Conservation (phyloP, 2,888 invertebrate genomes). For the Lycophotia porphyrea region DNA sequence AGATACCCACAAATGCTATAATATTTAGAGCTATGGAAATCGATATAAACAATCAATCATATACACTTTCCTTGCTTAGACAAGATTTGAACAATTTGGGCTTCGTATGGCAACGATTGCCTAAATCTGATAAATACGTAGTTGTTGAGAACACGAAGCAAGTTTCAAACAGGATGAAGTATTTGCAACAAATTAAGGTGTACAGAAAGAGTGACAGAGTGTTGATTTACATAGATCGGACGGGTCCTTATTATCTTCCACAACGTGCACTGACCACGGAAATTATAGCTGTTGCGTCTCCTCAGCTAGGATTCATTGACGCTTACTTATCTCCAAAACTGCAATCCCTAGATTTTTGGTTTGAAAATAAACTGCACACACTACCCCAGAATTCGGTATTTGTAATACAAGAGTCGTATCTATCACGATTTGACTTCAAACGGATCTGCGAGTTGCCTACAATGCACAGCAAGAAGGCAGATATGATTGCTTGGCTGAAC, state of each 20-base stretch:
- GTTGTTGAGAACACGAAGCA: constrained; percentile 63
- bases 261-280: background rate
- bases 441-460: constrained; percentile 43
- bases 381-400: constrained; percentile 49
- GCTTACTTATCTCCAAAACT: constrained; percentile 1
- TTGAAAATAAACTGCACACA: constrained; percentile 21
- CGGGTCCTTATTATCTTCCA: background rate
- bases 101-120: constrained; percentile 62
- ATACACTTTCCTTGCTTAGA: background rate
- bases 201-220: constrained; percentile 52
- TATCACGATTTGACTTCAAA: background rate
- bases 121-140: constrained; percentile 52
- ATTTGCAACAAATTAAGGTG: constrained; percentile 57
- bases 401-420: constrained; percentile 39
- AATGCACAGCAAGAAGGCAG: constrained; percentile 48
- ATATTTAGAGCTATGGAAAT: constrained; percentile 4
- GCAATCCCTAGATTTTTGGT: constrained; percentile 10
- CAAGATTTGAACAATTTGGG: constrained; percentile 49
- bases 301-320: constrained; percentile 42
- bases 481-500: constrained; percentile 71
- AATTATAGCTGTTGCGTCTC: constrained; percentile 21
- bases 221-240: constrained; percentile 44
- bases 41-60: background rate
- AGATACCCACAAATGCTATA: constrained; percentile 31
- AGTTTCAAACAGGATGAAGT: constrained; percentile 55